Base-by-base conservation (phyloP, 2,888 invertebrate genomes). In the Melanostoma scalare region DNA sequence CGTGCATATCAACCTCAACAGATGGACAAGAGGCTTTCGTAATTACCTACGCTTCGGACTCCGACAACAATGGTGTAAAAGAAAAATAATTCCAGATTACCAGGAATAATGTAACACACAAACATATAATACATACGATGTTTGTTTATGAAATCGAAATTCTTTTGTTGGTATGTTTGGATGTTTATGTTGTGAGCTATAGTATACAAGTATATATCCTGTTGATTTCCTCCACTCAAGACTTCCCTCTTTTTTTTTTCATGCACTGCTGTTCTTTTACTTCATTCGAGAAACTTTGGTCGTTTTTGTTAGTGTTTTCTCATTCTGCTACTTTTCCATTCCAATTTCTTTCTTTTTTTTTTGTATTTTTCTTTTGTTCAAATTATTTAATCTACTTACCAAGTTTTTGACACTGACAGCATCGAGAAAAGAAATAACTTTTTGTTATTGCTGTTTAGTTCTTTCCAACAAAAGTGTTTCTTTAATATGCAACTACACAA, bases 341-440 rank as follows among this genome's bases (percentile, higher is more conserved):
- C 20, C 5, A 20, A 20, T 20, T 56, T 77, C 46, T 61, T 42
- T 35, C 69, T 73, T 72, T 36, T 55, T 48, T 42, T 10, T 71
- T 60, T 44, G n/a, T 50, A 10, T 46, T 38, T 42, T 20, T 72
- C 55, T 48, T 46, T 50, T 50, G 52, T 65, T 58, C 82, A 77
- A 82, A 82, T 77, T 82, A 82, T 77, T 77, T 82, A 77, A 82
- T 82, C 82, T 74, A 73, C 77, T 82, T 73, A 77, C 52, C 31
- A 82, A 73, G 68, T 77, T 73, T 36, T 9, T 56, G 77, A 68
- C 77, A 53, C 30, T 61, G 38, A 46, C 60, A 72, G 71, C 44
- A 58, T 60, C 20, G 20, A 20, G 20, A 20, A 61, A 67, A 35
- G 42, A 67, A 75, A 63, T 38, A 63, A 50, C 50, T 63, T 48